Conservation (phyloP, 2,113 vertebrate genomes). For the Entelurus aequoreus region DNA sequence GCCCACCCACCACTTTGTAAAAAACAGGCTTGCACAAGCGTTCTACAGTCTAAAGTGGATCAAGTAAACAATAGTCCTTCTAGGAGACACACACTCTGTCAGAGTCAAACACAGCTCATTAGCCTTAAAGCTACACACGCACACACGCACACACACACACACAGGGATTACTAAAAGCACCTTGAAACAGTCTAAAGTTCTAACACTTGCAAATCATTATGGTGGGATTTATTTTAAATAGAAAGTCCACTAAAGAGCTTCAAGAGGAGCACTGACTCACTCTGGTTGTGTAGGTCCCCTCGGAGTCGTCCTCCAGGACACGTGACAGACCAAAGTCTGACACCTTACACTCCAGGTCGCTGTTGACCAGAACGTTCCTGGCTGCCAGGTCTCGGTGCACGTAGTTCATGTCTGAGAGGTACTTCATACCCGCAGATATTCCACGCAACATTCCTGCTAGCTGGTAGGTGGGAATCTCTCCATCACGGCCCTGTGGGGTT, state of each 20-base stretch:
- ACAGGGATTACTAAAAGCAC: too few species aligned
- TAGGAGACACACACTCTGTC: too few species aligned
- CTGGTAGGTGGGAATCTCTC: constrained; percentile 82
- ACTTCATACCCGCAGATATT: constrained; percentile 92
- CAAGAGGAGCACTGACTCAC: constrained; percentile 69
- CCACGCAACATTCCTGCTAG: constrained; percentile 89
- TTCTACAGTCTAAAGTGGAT: too few species aligned
- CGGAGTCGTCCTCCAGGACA: constrained; percentile 88
- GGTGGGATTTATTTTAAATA: background rate
- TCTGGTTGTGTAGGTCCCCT: constrained; percentile 95
- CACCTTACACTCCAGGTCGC: constrained; percentile 93
- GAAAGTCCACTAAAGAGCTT: background rate
- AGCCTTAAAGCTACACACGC: too few species aligned
- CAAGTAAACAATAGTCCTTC: too few species aligned
- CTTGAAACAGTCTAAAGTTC: too few species aligned
- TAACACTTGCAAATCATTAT: too few species aligned
- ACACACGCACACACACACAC: too few species aligned
- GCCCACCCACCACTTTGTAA: too few species aligned
- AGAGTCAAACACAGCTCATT: too few species aligned
- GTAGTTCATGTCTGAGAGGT: constrained; percentile 93
- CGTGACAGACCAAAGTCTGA: constrained; percentile 93
- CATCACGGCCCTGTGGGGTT: constrained; percentile 80
- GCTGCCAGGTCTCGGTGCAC: constrained; percentile 93
- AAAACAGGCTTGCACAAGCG: too few species aligned
- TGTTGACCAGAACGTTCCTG: constrained; percentile 90